Evolutionary conservation across 2,797 vertebrate species (phyloP).

Genomic region (Echeneis naucrates): DNA sequence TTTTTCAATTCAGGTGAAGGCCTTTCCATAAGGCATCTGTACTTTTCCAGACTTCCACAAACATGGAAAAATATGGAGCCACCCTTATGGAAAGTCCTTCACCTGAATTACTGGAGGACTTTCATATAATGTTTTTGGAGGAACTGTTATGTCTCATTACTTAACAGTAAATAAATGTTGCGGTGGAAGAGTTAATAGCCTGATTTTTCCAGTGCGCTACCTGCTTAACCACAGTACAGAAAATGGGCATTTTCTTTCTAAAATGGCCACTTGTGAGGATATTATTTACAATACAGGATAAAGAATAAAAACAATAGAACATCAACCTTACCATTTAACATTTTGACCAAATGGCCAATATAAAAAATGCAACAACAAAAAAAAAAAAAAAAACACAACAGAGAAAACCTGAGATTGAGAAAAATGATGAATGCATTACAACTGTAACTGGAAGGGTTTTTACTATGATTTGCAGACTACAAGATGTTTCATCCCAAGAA

Average conservation of each 20-base stretch:
- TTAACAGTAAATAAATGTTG: constrained; percentile 6
- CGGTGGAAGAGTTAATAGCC: constrained; percentile 37
- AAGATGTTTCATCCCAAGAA: not conserved
- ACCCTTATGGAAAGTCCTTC: constrained; percentile 50
- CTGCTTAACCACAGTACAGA: constrained; percentile 6
- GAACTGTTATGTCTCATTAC: constrained; percentile 26
- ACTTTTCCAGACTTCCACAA: constrained; percentile 55
- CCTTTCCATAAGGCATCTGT: constrained; percentile 30
- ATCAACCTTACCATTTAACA: no score
- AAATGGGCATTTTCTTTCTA: constrained; percentile 12
- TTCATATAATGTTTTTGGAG: constrained; percentile 60
- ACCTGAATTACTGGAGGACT: constrained; percentile 60
- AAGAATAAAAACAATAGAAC: no score
- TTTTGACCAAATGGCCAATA: not conserved
- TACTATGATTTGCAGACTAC: no score
- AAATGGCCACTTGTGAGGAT: not conserved
- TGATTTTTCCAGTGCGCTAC: constrained; percentile 44
- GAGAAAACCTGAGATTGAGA: no score
- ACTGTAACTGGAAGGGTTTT: not conserved
- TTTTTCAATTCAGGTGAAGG: constrained; percentile 45
- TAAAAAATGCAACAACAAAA: not conserved
- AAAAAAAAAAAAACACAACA: not conserved
- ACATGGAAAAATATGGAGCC: constrained; percentile 43
- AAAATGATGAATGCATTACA: not conserved
- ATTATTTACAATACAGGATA: not conserved